phyloP scores from a whole-genome alignment of 2,888 invertebrate genomes.

The Cerastoderma edule region DNA sequence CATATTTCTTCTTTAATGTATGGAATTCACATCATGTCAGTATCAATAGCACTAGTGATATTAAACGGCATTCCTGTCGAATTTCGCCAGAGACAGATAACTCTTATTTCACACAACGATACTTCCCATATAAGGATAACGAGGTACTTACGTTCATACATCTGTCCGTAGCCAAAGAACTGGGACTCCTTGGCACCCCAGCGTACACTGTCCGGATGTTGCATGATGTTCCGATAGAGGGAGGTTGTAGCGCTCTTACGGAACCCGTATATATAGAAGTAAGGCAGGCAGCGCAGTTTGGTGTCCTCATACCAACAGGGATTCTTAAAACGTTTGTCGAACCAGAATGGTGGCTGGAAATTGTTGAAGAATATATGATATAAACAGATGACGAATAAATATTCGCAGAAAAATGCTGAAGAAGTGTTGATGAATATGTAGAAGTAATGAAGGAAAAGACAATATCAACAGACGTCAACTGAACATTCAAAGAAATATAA shows the following conservation, averaged over 20 bases:
- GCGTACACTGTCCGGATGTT: background rate
- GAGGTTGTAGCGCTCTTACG: constrained; percentile 11
- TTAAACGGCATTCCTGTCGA: background rate
- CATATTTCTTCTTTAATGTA: background rate
- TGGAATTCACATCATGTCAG: background rate
- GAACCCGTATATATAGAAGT: constrained; percentile 4
- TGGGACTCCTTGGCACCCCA: constrained; percentile 1
- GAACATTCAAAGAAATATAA: too few relatives aligned
- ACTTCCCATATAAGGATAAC: background rate
- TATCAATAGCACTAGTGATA: background rate
- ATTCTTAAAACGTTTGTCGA: constrained; percentile 18
- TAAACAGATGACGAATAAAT: too few relatives aligned
- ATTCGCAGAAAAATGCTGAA: too few relatives aligned
- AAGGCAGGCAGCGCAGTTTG: background rate
- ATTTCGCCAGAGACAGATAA: background rate
- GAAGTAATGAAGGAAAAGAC: too few relatives aligned
- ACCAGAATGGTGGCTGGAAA: constrained; percentile 1
- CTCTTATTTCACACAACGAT: background rate
- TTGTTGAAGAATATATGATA: too few relatives aligned
- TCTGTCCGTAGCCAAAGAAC: constrained; percentile 26
- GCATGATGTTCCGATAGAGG: background rate
- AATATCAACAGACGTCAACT: too few relatives aligned
- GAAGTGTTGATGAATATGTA: too few relatives aligned
- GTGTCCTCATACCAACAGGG: constrained; percentile 9
- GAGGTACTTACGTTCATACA: constrained; percentile 14